These are phyloP conservation scores for Carlito syrichta DNA, from an alignment of 2,113 vertebrate genomes.

Conservation along the genomic window DNA sequence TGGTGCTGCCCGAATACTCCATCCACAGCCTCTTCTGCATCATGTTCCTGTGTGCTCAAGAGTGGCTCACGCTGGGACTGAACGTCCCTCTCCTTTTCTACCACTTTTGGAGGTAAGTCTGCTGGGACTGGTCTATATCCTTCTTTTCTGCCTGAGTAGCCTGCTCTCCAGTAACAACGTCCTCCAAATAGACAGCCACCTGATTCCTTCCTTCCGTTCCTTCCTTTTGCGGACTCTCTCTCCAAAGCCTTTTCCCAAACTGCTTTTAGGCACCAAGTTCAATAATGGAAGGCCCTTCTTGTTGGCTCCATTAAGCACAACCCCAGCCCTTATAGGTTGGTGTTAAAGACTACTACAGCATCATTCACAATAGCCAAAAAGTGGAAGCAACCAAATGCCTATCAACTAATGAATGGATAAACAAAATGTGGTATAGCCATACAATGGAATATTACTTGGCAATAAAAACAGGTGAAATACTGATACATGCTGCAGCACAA, in stretches of 20 bases:
- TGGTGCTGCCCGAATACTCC: constrained; percentile 97
- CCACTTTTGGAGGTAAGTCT: constrained; percentile 96
- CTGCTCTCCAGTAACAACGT: neutral
- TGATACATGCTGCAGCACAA: fast-evolving
- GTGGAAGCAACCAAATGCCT: neutral
- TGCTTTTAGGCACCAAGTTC: neutral
- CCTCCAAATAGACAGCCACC: neutral
- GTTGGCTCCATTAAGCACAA: fast-evolving
- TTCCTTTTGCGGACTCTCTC: too few species aligned
- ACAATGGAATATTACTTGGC: neutral
- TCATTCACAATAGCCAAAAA: neutral
- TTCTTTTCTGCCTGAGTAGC: neutral
- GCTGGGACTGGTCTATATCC: neutral
- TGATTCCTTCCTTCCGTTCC: neutral
- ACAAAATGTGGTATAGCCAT: neutral
- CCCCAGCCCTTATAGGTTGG: neutral
- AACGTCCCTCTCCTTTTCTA: constrained; percentile 97
- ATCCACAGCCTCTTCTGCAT: constrained; percentile 98
- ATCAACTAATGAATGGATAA: neutral
- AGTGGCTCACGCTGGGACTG: constrained; percentile 97
- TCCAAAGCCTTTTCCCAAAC: too few species aligned
- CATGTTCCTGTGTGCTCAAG: constrained; percentile 98
- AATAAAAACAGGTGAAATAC: neutral
- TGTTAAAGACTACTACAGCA: neutral
- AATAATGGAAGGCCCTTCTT: neutral